Evolutionary conservation across 2,797 vertebrate species (phyloP), one percentile per base, ranked within the genome.

Genomic region (Smutsia temminckii): DNA sequence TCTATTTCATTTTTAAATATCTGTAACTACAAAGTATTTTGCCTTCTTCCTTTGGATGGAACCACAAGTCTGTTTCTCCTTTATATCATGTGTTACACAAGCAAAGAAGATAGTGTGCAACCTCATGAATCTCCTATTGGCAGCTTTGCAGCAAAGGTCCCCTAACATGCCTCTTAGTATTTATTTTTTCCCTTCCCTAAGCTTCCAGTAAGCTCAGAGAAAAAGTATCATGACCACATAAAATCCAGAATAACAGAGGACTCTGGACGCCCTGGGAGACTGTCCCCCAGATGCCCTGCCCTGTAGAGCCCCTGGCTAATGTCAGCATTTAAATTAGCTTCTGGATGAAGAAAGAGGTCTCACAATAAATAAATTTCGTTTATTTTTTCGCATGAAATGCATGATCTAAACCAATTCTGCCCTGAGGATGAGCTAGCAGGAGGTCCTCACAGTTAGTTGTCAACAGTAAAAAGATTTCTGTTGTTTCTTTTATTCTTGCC

Each of bases 401-500:
- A 20, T 32, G 25, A 86, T 59, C 69, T 91, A 49, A 86, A 53
- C 40, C 61, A 78, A 0, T 81, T 95, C 68, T 85, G 34, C 79
- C 57, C 69, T 20, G 11, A 91, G 79, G 40, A 87, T 53, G 42
- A 91, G 21, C 78, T 86, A 21, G 20, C 40, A 81, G 79, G 42
- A 89, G 61, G 53, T 29, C 53, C 74, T 95, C 75, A 23, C 42
- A 64, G 85, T 69, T 69, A 57, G n/a, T 40, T 85, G 68, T 61
- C 93, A 96, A 66, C 66, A 89, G 14, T 86, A 79, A 94, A 93
- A 71, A 46, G 46, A 71, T 89, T 55, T 74, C 89, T 74, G 46
- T 74, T 69, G 96, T 92, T 84, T 71, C 80, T 92, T 94, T 96
- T 42, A 37, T 66, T 91, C 46, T 91, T 84, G 57, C 94, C 86